Base-by-base conservation (phyloP, 2,888 invertebrate genomes). In the Tenthredo notha region DNA sequence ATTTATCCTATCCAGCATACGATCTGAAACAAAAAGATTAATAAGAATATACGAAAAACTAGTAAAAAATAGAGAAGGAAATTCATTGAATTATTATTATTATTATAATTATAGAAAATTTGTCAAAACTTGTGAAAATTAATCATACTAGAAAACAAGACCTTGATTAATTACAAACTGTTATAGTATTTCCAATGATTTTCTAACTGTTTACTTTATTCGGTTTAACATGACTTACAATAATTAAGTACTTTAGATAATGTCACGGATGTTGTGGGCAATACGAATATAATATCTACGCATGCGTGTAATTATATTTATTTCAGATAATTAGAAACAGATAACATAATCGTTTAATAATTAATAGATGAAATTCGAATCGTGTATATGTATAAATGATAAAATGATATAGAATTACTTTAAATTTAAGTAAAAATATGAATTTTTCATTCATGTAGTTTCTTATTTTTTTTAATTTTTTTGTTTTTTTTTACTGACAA, bases 1-100 rank as follows among this genome's bases (percentile, higher is more conserved):
- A 40, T 61, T 86, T 72, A 40, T 83, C 15, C 47, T 29, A 12
- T 61, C 40, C 80, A 80, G 61, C 80, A 61, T 80, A 61, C 58
- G 61, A 37, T 80, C 80, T 80, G 1, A 9, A 80, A 80, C 67
- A 54, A 54, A n/a, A 50, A 15, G 1, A n/a, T 7, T 7, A 54
- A 54, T 0, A 50, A 15, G 6, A n/a, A 54, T 6, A n/a, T 54
- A 5, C 50, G 7, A 6, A 54, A 18, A 29, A 33, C 18, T 33
- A 5, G 12, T 25, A n/a, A 54, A 54, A 54, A 54, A 54, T n/a
- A n/a, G 18, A n/a, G n/a, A 54, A 54, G 7, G n/a, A 54, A 7
- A 54, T n/a, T 0, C 18, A 54, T n/a, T 54, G n/a, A 50, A 50
- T 50, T 6, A 18, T 18, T 5, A 50, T n/a, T 50, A 18, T 47